These are phyloP conservation scores for Desmophyllum pertusum DNA, from an alignment of 92 coral and sea anemone genomes.

Conservation along the genomic window DNA sequence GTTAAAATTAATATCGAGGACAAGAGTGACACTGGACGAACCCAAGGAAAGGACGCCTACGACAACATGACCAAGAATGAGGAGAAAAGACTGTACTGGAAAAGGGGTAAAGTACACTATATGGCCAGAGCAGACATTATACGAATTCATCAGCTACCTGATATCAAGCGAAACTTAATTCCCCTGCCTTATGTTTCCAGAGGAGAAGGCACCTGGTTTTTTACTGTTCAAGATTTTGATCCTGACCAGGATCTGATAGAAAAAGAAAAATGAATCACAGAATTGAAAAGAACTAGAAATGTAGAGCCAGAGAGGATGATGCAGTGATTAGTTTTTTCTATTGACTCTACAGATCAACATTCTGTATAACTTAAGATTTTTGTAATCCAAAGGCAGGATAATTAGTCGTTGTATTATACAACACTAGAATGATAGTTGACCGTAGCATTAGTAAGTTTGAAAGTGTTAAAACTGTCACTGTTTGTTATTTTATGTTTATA, in stretches of 20 bases:
- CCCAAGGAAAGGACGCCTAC: conserved; percentile 36
- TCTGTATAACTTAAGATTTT: too few relatives aligned
- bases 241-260: conserved; percentile 21
- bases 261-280: neutral
- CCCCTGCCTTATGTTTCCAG: neutral
- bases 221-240: conserved; percentile 45
- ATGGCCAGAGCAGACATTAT: conserved; percentile 25
- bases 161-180: neutral
- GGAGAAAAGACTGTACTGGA: conserved; percentile 18
- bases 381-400: too few relatives aligned
- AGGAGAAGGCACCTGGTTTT: conserved; percentile 19
- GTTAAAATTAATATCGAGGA: conserved; percentile 33
- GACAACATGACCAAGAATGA: conserved; percentile 14
- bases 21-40: conserved; percentile 14
- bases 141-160: neutral
- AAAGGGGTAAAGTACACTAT: conserved; percentile 2
- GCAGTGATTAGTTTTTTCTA: too few relatives aligned
- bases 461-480: too few relatives aligned
- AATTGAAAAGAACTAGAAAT: too few relatives aligned
- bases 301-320: too few relatives aligned
- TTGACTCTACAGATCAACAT: too few relatives aligned
- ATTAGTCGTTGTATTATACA: too few relatives aligned
- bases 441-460: too few relatives aligned
- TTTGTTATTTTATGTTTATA: too few relatives aligned
- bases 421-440: too few relatives aligned